Evolutionary conservation across 2,888 invertebrate species (phyloP).

Genomic region (Uloborus plumipes): DNA sequence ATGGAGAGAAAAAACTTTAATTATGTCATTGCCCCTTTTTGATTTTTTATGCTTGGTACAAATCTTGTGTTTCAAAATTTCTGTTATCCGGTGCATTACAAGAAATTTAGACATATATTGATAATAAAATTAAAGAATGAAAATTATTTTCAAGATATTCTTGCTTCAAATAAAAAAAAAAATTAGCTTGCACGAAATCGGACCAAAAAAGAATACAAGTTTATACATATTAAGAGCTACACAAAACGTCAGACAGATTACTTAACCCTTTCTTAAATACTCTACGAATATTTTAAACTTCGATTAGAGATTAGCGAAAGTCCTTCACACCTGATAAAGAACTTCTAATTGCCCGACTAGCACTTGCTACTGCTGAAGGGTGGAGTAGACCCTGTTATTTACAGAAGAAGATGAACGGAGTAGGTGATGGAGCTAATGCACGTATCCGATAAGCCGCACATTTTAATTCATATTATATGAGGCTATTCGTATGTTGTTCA

Average conservation of each 20-base stretch:
- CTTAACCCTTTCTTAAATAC: background rate
- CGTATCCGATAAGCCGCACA: constrained; percentile 55
- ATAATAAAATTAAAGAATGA: no score
- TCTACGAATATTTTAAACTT: background rate
- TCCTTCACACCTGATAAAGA: constrained; percentile 43
- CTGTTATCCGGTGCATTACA: no score
- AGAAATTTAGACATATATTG: no score
- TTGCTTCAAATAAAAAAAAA: no score
- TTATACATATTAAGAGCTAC: background rate
- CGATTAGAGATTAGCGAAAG: constrained; percentile 26
- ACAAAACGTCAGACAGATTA: background rate
- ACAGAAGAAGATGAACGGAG: constrained; percentile 49
- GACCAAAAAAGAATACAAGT: no score
- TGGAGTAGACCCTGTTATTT: constrained; percentile 54
- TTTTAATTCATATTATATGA: constrained; percentile 64
- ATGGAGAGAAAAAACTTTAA: no score
- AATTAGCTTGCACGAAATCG: no score
- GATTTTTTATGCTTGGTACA: no score
- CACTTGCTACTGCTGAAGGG: constrained; percentile 43
- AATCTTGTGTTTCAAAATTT: no score
- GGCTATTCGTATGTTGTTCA: constrained; percentile 56
- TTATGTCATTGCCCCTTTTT: no score
- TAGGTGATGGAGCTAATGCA: constrained; percentile 51
- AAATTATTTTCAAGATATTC: no score
- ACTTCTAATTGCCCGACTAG: constrained; percentile 38